Base-by-base conservation (phyloP, 2,113 vertebrate genomes). In the Clarias magur region DNA sequence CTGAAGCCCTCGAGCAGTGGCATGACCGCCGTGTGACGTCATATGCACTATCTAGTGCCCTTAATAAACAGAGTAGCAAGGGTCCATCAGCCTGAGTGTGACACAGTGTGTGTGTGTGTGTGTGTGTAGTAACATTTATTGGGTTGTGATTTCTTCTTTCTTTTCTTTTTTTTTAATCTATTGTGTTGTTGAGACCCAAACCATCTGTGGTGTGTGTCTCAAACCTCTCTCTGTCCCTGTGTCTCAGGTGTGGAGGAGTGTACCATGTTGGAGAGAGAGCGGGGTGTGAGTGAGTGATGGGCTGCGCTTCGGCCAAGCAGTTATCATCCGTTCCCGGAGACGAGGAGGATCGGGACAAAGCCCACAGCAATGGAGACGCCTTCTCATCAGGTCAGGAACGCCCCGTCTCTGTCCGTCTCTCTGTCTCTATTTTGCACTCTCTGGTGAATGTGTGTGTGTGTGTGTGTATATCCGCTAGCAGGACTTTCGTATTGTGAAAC, bases 301-400 rank as follows among this genome's bases (percentile, higher is more conserved):
- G 96, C 96, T 97, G 96, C 95, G 96, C 96, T 91, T 97, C 96
- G 23, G 96, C 96, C 93, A 97, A 97, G 96, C 96, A 97, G 96
- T 96, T 97, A 91, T 96, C 96, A 92, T 95, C 96, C 93, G 96
- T 97, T 94, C 96, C 97, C 93, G 97, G 96, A 75, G 96, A 97
- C 93, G 96, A 97, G 93, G 96, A 97, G 93, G 96, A 96, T 94
- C 96, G 96, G 88, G 96, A 96, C 88, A 97, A 97, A 59, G 96
- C 92, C 91, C 96, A 96, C 90, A 96, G 96, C 94, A 97, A 97
- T 0, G 96, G 96, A 93, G 96, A 97, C 93, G 96, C 96, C 91
- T 96, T 97, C 95, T 96, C 96, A 54, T 73, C 83, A 59, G 96
- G 96, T 97, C 93, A 96, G 96, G 19, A 23, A n/a, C 34, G 1